Conservation (phyloP, 92 coral and sea anemone species). For the Hydrozoanthus gracilis region DNA sequence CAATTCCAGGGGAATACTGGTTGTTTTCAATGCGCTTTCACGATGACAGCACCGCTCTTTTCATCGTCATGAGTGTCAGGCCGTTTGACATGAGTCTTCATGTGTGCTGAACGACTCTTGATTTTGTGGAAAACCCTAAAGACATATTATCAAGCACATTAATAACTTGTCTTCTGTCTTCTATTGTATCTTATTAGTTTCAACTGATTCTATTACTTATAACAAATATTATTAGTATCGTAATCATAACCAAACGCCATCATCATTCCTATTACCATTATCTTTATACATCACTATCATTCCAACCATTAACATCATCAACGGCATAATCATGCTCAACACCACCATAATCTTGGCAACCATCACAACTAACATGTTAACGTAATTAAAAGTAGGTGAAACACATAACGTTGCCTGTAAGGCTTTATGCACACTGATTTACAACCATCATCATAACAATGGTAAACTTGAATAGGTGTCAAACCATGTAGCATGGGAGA, state of each 20-base stretch:
- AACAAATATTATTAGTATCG: background rate
- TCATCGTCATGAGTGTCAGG: slow-evolving; percentile 81
- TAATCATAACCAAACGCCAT: background rate
- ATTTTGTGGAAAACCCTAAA: slow-evolving; percentile 94
- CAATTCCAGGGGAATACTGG: background rate
- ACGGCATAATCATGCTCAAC: background rate
- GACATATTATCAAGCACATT: background rate
- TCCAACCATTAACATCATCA: background rate
- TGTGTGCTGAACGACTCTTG: slow-evolving; percentile 98
- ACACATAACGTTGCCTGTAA: too few relatives aligned
- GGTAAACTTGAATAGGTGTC: too few relatives aligned
- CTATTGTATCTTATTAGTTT: background rate
- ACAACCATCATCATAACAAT: too few relatives aligned
- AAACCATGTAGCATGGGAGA: too few relatives aligned
- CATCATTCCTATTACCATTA: background rate
- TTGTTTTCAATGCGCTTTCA: slow-evolving; percentile 22
- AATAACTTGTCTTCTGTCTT: background rate
- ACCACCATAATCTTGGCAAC: background rate
- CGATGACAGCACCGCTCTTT: slow-evolving; percentile 37
- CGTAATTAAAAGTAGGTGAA: too few relatives aligned
- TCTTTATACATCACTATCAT: background rate
- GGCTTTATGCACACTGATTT: too few relatives aligned
- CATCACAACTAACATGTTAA: background rate
- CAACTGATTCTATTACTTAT: background rate
- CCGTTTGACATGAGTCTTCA: slow-evolving; percentile 98